Conservation (phyloP, 2,113 vertebrate genomes). For the Pterocles gutturalis region DNA sequence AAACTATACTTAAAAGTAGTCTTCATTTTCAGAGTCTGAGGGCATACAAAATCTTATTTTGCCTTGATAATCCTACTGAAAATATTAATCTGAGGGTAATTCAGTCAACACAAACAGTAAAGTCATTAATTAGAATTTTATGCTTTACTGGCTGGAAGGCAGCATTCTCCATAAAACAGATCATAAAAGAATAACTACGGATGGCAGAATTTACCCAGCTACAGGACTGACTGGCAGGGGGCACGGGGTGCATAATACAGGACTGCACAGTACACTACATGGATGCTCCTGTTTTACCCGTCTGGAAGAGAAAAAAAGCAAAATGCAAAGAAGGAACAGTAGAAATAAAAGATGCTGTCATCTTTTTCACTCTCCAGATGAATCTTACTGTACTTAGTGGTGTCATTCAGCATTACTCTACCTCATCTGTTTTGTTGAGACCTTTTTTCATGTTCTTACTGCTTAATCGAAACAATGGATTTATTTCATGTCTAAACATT, state of each 20-base stretch:
- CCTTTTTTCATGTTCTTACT: neutral
- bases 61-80: neutral
- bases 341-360: neutral
- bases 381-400: neutral
- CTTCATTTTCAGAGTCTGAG: neutral
- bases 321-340: neutral
- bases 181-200: neutral
- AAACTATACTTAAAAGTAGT: neutral
- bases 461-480: neutral
- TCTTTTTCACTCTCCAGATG: neutral
- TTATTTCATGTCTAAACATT: neutral
- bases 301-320: neutral
- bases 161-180: neutral
- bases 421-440: neutral
- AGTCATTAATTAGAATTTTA: neutral
- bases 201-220: neutral
- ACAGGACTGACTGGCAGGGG: neutral
- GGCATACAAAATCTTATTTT: neutral
- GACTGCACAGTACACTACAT: neutral
- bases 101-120: neutral
- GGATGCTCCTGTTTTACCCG: rapidly evolving
- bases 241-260: neutral
- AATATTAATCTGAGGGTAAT: neutral
- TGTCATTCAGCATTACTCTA: neutral
- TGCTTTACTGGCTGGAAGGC: neutral